Evolutionary conservation across 2,797 vertebrate species (phyloP), one percentile per base, ranked within the genome.

Genomic region (Lates japonicus): DNA sequence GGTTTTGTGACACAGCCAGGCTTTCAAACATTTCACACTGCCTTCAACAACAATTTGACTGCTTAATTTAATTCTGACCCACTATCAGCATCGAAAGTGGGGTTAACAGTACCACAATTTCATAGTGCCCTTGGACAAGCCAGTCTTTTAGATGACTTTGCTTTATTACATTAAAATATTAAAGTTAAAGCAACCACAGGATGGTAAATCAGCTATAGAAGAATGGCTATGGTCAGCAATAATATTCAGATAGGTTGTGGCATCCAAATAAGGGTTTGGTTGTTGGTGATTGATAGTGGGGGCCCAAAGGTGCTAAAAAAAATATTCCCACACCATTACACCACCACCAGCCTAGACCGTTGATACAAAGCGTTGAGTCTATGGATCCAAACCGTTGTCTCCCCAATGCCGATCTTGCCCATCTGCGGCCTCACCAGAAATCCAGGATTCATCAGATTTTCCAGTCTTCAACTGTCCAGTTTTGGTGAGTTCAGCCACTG

Each of bases 21-120:
- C 52, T 52, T 25, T 25, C 1, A 39, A 52, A 60, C 6, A 13
- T 51, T 41, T 46, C 16, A 13, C 1, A 49, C 14, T 11, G 25
- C 7, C 42, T 77, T 60, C 6, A 65, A 42, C 4, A 19, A 19
- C 17, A 37, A 31, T 59, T 44, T 19, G 5, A n/a, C n/a, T n/a
- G 39, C 68, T 75, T 25, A 5, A 59, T 70, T 67, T 11, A 37
- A 62, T 65, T 54, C 17, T 55, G 54, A 42, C 19, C 2, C 19
- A 48, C 17, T 42, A 14, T 41, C 41, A 67, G 37, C 59, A 42
- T 0, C 59, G 7, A 31, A 65, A 52, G 25, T 49, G 0, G 17
- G 16, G 63, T 39, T 20, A 57, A 29, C 29, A 55, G 55, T 41
- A 22, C 17, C n/a, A 62, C 31, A 33, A 46, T 68, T 76, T 5